Conservation (phyloP, 1,140 invertebrate genomes). For the Drosophila tsacasi region DNA sequence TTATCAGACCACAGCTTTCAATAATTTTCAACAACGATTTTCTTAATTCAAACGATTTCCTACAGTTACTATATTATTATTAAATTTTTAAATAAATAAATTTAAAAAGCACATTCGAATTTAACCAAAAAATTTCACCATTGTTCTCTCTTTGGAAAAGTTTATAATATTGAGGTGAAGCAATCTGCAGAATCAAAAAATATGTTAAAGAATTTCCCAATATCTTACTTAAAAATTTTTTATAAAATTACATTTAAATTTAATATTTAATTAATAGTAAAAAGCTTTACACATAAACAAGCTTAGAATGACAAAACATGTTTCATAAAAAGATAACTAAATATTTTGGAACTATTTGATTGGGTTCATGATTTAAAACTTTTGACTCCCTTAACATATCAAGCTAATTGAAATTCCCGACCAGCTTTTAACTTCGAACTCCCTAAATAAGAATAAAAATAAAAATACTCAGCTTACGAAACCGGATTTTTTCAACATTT, state of each 20-base stretch:
- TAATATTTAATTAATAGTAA: too few relatives aligned
- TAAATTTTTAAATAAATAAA: neutral
- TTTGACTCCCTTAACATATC: neutral
- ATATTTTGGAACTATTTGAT: neutral
- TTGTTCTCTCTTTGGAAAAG: neutral
- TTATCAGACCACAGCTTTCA: neutral
- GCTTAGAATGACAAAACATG: too few relatives aligned
- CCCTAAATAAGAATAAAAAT: neutral
- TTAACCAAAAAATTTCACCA: neutral
- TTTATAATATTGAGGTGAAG: neutral
- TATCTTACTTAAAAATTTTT: neutral
- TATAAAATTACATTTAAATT: neutral
- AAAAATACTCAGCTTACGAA: constrained; percentile 1
- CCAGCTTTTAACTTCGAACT: constrained; percentile 6
- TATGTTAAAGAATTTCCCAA: neutral
- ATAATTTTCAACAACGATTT: neutral
- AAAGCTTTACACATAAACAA: too few relatives aligned
- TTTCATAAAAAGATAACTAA: too few relatives aligned
- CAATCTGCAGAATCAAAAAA: neutral
- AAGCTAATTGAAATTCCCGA: constrained; percentile 23
- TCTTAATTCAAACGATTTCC: neutral
- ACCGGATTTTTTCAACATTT: constrained; percentile 19
- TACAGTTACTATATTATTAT: neutral
- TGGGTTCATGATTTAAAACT: neutral
- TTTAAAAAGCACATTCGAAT: neutral